A percentile compares a stretch with the other conserved stretches of the same genome.
These are phyloP conservation scores for Mesitornis unicolor DNA, from an alignment of 2,113 vertebrate species.

Conservation along the genomic window DNA sequence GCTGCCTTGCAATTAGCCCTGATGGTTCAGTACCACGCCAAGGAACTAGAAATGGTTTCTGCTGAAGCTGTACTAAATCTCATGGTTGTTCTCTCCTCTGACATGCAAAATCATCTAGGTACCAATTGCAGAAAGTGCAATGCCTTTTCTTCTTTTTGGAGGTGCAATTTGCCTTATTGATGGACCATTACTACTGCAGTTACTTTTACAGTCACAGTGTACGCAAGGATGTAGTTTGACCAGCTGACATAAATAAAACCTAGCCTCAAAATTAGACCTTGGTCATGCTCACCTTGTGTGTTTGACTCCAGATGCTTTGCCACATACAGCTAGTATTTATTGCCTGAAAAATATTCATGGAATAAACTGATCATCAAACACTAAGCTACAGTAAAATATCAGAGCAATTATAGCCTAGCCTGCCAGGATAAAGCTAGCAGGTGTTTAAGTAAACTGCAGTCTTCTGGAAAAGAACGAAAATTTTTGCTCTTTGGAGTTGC, in stretches of 20 bases:
- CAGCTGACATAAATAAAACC: not conserved
- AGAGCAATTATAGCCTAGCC: not conserved
- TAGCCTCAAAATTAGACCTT: not conserved
- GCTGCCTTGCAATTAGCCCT: not conserved
- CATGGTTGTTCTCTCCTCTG: not conserved
- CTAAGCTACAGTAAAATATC: not conserved
- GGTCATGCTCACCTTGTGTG: not conserved
- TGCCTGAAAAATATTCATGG: not conserved
- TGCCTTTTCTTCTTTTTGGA: not conserved
- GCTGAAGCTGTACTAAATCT: not conserved
- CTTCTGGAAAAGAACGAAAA: not conserved
- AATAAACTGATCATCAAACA: not conserved
- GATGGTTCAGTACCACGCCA: not conserved
- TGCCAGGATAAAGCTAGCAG: not conserved
- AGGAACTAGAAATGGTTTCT: not conserved
- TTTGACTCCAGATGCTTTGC: constrained; percentile 21
- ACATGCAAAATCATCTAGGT: rapidly evolving
- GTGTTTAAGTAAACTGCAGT: not conserved
- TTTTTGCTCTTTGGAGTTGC: not conserved
- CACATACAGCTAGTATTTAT: not conserved
- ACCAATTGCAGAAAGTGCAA: not conserved
- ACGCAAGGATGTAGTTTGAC: not conserved
- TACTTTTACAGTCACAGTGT: not conserved
- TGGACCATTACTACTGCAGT: not conserved
- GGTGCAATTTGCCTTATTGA: not conserved